Evolutionary conservation across 37 sponge, comb jelly and placozoan species (phyloP).

Genomic region (Hexactinellida sp.): DNA sequence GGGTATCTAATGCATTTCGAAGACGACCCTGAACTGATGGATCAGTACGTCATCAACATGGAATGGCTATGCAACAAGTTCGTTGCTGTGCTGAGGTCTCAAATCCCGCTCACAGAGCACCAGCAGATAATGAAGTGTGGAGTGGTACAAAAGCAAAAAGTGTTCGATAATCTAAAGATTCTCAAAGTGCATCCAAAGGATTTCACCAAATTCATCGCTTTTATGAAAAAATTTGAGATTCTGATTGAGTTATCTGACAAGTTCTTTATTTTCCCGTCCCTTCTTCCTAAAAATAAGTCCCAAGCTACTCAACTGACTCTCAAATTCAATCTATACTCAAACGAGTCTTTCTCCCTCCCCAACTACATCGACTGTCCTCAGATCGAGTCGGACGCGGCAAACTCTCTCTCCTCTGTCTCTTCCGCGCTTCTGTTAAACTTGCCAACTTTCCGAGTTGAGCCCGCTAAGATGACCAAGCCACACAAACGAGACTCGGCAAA

Average conservation of each 20-base stretch:
- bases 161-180: background rate
- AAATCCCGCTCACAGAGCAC: background rate
- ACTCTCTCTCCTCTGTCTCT: background rate
- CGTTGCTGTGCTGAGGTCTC: background rate
- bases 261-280: background rate
- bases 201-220: background rate
- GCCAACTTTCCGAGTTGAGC: background rate
- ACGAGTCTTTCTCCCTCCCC: background rate
- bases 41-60: conserved; percentile 9
- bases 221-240: background rate
- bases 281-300: background rate
- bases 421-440: background rate
- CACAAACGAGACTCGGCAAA: background rate
- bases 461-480: background rate
- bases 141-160: background rate
- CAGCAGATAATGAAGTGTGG: conserved; percentile 1
- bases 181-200: background rate
- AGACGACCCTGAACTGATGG: background rate
- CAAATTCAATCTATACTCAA: background rate
- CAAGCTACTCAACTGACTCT: conserved; percentile 3
- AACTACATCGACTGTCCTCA: background rate
- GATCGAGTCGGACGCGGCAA: background rate
- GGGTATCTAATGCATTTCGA: conserved; percentile 10
- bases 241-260: background rate
- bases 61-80: background rate